Evolutionary conservation across 2,888 invertebrate genomes (phyloP), one percentile per base, ranked within the genome.

Genomic region (Asteroscopus sphinx): DNA sequence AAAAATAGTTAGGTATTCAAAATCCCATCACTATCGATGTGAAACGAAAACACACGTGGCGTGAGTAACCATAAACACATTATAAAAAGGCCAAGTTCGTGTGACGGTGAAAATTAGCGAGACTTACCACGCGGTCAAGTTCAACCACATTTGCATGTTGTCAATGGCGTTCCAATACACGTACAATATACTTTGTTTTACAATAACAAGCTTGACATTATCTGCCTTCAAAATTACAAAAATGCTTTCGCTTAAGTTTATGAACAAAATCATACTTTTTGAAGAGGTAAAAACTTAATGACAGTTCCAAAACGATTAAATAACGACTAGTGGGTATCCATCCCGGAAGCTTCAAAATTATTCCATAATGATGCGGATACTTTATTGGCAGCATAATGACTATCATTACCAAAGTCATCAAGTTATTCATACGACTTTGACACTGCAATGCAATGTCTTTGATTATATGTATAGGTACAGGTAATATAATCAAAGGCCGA

Each of bases 101-200:
- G n/a, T 13, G 40, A 33, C 26, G 16, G 33, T 45, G 37, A 33
- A 21, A 45, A 51, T 30, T 30, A 36, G 16, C 33, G 12, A 32
- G 26, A 57, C 42, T 26, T 12, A 11, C 13, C 36, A 5, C 46
- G 32, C 49, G 65, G 65, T 68, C 68, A 68, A 68, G 67, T 68
- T 68, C 67, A 64, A 48, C 44, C 16, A 21, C 26, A 67, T 65
- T 70, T 47, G 32, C 53, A 48, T 49, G 12, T 37, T 42, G 21
- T 42, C 11, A 46, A 45, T 52, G 49, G 17, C 15, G 4, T 47
- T 44, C 11, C 35, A 30, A 51, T 39, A 68, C 46, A 61, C 12
- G 28, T 17, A 45, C 26, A 35, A 45, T 45, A 15, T 32, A 21
- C 33, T 25, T 33, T 37, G 21, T 68, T 40, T 9, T 8, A 30